Conservation (phyloP, 2,113 vertebrate genomes). For the Castor canadensis region DNA sequence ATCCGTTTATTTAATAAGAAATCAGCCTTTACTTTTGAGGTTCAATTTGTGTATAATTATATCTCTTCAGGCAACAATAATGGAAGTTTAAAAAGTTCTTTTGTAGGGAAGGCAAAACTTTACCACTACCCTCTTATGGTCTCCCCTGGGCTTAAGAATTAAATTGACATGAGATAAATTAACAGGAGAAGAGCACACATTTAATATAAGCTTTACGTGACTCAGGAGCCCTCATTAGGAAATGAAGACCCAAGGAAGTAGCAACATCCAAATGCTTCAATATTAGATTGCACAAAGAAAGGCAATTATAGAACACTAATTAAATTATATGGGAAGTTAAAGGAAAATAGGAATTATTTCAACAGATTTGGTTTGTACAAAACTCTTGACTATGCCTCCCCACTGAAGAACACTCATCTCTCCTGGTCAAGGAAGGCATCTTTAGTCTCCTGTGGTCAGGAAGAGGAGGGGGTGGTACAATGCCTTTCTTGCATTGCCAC, state of each 20-base stretch:
- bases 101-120: not conserved
- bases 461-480: not conserved
- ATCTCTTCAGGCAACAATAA: not conserved
- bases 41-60: not conserved
- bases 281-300: not conserved
- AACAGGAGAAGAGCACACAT: not conserved
- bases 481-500: not conserved
- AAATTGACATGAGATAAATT: not conserved
- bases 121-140: not conserved
- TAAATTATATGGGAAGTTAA: not conserved
- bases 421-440: not conserved
- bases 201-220: not conserved
- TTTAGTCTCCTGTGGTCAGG: not conserved
- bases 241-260: not conserved
- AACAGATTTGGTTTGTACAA: not conserved
- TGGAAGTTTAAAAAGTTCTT: not conserved
- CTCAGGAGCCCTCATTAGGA: not conserved
- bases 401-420: not conserved
- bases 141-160: not conserved
- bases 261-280: not conserved
- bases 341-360: not conserved
- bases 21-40: not conserved
- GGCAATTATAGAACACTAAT: not conserved
- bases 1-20: not conserved
- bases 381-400: not conserved